Evolutionary conservation across 2,888 invertebrate species (phyloP).

Genomic region (Fissipunctia ypsillon): DNA sequence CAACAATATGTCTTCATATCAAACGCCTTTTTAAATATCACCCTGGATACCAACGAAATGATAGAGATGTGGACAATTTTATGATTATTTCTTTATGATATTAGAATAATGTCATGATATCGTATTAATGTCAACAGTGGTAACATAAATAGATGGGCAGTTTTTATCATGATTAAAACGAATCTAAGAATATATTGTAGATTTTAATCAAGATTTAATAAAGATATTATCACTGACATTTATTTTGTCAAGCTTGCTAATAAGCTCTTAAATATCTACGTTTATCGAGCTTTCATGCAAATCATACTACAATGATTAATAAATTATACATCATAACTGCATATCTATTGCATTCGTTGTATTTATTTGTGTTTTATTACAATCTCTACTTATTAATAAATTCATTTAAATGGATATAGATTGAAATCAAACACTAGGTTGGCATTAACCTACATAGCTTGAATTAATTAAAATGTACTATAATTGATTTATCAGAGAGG

Average conservation of each 20-base stretch:
- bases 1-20: constrained; percentile 51
- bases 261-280: background rate
- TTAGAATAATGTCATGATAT: background rate
- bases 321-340: constrained; percentile 31
- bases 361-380: constrained; percentile 52
- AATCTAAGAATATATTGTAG: background rate
- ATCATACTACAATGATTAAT: constrained; percentile 32
- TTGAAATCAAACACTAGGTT: constrained; percentile 50
- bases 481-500: constrained; percentile 62
- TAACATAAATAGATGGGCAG: background rate
- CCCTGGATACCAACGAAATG: constrained; percentile 19
- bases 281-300: constrained; percentile 40
- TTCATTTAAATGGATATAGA: constrained; percentile 55
- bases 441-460: constrained; percentile 68
- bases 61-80: constrained; percentile 30
- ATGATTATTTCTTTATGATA: constrained; percentile 35
- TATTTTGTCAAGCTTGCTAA: background rate
- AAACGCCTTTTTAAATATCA: constrained; percentile 54
- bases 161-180: background rate
- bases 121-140: background rate
- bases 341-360: constrained; percentile 26
- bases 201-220: background rate
- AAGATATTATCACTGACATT: background rate
- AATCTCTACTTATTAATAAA: constrained; percentile 35
- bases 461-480: constrained; percentile 53